Base-by-base conservation (phyloP, 2,113 vertebrate genomes). In the Tetraodon nigroviridis region DNA sequence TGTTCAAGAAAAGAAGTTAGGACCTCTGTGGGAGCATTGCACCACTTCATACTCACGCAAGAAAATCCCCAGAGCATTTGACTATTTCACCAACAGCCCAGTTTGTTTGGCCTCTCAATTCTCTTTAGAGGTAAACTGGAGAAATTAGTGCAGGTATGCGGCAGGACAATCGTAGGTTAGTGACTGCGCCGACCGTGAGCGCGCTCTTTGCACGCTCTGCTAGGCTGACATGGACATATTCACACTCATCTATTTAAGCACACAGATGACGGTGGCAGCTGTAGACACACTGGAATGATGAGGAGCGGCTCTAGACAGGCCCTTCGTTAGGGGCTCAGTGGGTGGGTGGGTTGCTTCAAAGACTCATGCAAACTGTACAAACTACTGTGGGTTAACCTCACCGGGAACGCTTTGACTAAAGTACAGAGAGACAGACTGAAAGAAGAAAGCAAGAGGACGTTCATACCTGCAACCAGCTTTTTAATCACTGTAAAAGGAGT, bases 391-490 rank as follows among this genome's bases (percentile, higher is more conserved):
- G 53, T 51, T 3, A 18, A 45, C 14, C 19, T 27, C 50, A 37
- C 3, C 0, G 6, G 67, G 44, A 17, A 51, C 50, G n/a, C 6
- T 40, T 46, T 18, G 41, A n/a, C 8, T 55, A 51, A 65, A 58
- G 57, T 29, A 49, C 19, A 64, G 27, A 73, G 66, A 5, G 22
- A 60, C 41, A 75, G 57, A 59, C 15, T 0, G 40, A 66, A 52
- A 49, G 73, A 51, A 62, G 49, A 44, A 58, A 61, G 71, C 68
- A 69, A 79, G 62, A 82, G 58, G 50, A 59, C 62, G 54, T 80
- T 82, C 80, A 61, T 85, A 88, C 88, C 86, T 89, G 84, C 86
- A 59, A 89, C 87, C 82, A 88, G 83, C 84, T 87, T 88, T 89
- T 89, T 89, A 75, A 89, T 89, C 87, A 89, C 88, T 86, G 85